phyloP scores from a whole-genome alignment of 1,140 invertebrate species.

The Hylaeus anthracinus region DNA sequence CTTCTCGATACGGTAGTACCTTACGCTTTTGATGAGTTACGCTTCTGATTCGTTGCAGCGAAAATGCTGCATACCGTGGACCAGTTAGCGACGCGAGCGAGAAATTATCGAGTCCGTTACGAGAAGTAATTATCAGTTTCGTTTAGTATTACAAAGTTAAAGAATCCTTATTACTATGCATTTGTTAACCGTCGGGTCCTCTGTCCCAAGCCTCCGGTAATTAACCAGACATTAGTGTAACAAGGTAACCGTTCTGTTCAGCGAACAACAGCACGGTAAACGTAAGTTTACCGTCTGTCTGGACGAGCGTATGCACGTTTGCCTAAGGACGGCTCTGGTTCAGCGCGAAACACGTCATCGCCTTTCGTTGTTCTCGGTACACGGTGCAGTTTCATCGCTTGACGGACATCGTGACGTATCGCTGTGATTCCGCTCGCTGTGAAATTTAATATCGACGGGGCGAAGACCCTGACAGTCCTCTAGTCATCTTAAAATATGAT shows the following conservation, averaged over 20 bases:
- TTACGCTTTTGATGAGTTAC: no score
- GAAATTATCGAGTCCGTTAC: conserved; percentile 35
- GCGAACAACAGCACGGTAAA: no score
- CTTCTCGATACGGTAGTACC: neutral
- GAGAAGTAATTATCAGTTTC: conserved; percentile 33
- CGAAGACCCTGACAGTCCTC: conserved; percentile 21
- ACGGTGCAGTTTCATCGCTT: neutral
- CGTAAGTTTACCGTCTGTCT: no score
- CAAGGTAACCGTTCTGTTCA: no score
- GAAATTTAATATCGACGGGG: conserved; percentile 36
- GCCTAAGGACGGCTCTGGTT: no score
- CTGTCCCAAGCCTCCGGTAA: no score
- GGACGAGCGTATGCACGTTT: no score
- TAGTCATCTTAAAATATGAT: conserved; percentile 38
- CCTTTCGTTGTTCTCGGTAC: neutral
- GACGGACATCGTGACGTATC: neutral
- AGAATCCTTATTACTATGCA: no score
- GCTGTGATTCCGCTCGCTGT: no score
- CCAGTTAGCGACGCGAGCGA: conserved; percentile 34
- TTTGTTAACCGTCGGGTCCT: no score
- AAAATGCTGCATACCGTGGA: neutral
- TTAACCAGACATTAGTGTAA: no score
- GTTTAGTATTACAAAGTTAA: neutral
- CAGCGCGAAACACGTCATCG: neutral
- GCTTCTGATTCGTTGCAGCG: no score